Conservation (phyloP, 2,797 vertebrate species). For the Rhinella marina region DNA sequence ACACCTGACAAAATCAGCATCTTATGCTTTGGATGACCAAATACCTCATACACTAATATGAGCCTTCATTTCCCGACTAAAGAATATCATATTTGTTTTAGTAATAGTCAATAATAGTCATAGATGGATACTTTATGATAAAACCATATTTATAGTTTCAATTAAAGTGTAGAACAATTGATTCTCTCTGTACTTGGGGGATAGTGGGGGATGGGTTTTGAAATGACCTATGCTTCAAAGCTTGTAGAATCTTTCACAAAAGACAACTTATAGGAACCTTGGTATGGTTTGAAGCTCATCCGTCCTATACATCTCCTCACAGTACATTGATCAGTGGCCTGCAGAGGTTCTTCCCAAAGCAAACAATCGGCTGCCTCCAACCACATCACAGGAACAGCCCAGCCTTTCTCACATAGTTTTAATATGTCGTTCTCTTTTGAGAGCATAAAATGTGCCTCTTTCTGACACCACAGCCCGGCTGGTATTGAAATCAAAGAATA, state of each 20-base stretch:
- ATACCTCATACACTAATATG: too few species aligned
- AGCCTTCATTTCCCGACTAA: background rate
- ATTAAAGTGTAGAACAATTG: conserved; percentile 33
- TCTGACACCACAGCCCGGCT: conserved; percentile 46
- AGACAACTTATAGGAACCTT: conserved; percentile 12
- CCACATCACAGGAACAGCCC: conserved; percentile 43
- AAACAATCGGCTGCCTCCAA: conserved; percentile 52
- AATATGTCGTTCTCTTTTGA: conserved; percentile 35
- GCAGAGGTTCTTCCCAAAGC: conserved; percentile 40
- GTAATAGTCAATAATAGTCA: conserved; percentile 23
- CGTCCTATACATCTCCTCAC: conserved; percentile 36
- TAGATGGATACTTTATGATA: conserved; percentile 6
- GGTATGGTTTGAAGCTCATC: conserved; percentile 54
- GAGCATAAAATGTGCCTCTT: conserved; percentile 34
- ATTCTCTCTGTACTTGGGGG: background rate
- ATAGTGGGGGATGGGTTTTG: background rate
- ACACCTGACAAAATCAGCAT: background rate
- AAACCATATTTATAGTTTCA: conserved; percentile 26
- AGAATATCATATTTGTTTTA: background rate
- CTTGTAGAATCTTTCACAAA: conserved; percentile 38
- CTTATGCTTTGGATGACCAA: too few species aligned
- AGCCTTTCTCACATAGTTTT: conserved; percentile 25
- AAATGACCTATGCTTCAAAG: conserved; percentile 43
- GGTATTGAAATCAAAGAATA: conserved; percentile 59
- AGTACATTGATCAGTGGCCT: conserved; percentile 49